Base-by-base conservation (phyloP, 2,113 vertebrate species). In the Syngnathus floridae region DNA sequence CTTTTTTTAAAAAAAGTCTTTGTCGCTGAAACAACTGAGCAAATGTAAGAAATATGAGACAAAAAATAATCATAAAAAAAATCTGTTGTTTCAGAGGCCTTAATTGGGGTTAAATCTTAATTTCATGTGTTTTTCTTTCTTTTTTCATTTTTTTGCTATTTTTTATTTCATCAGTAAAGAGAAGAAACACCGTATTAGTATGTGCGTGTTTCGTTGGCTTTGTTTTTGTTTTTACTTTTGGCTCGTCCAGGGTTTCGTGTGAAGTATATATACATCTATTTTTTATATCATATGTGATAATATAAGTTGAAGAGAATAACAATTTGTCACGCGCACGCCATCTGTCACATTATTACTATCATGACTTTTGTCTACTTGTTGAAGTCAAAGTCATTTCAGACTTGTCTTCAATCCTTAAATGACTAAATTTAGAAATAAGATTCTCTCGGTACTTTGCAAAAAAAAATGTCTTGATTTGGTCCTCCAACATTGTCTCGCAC, bases 401-500 rank as follows among this genome's bases (percentile, higher is more conserved):
- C 48, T 51, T n/a, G 8, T 51, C 48, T 21, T 51, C 9, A 55
- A 13, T 55, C 26, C 4, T 5, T 26, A 54, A 26, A 14, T 86
- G 76, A 80, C 68, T 16, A 14, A 16, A 12, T 26, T 31, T 74
- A 74, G 55, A 35, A 82, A 74, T 78, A 17, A 56, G 16, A 16
- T 35, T 13, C 81, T 73, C 83, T 31, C 87, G 85, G 84, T 89
- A 90, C 85, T 84, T 87, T 88, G 89, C 85, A 56, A 35, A 35
- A 83, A 88, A 86, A 86, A 13, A 7, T 71, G 65, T 86, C 69
- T 31, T 31, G 82, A 90, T 87, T 88, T 90, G 88, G 86, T 90
- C 85, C 77, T 80, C 65, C 81, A 67, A 82, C 79, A 79, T 93
- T 91, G 93, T 88, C 91, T 94, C 91, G 93, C 93, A 93, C 94